Conservation (phyloP, 2,888 invertebrate species). For the Protula sp. region DNA sequence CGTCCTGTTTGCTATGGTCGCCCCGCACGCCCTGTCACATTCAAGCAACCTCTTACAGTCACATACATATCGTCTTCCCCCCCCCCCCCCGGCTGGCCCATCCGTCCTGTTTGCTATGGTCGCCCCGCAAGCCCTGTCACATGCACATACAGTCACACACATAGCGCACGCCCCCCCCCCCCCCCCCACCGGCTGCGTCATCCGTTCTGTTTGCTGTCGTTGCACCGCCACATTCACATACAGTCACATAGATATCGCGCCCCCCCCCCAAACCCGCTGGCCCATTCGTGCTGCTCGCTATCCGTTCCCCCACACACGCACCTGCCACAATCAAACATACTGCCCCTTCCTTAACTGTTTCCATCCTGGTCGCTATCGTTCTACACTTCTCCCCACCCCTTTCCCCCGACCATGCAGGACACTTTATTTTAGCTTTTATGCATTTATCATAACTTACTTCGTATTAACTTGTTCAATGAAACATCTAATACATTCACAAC, state of each 20-base stretch:
- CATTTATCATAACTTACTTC: too few species aligned
- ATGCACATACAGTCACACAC: too few species aligned
- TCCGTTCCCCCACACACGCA: slow-evolving; percentile 94
- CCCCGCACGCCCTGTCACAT: slow-evolving; percentile 70
- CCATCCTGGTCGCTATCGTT: slow-evolving; percentile 92
- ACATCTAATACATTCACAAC: too few species aligned
- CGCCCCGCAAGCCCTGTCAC: slow-evolving; percentile 75
- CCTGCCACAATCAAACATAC: slow-evolving; percentile 43
- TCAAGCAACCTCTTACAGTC: too few species aligned
- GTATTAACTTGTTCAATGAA: too few species aligned
- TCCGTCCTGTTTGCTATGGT: slow-evolving; percentile 95
- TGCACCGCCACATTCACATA: too few species aligned
- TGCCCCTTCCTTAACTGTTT: slow-evolving; percentile 90
- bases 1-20: slow-evolving; percentile 91
- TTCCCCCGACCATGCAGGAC: too few species aligned
- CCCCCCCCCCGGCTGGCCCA: slow-evolving; percentile 89
- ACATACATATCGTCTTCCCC: too few species aligned
- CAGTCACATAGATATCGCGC: too few species aligned
- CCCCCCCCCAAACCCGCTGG: slow-evolving; percentile 90
- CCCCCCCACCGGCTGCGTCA: slow-evolving; percentile 86
- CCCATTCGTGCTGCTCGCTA: slow-evolving; percentile 95
- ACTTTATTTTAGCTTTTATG: too few species aligned
- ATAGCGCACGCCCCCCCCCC: too few species aligned
- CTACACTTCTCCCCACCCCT: slow-evolving; percentile 88
- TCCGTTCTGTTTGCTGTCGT: slow-evolving; percentile 95